Base-by-base conservation (phyloP, 1,140 invertebrate species). In the Radopholus similis region DNA sequence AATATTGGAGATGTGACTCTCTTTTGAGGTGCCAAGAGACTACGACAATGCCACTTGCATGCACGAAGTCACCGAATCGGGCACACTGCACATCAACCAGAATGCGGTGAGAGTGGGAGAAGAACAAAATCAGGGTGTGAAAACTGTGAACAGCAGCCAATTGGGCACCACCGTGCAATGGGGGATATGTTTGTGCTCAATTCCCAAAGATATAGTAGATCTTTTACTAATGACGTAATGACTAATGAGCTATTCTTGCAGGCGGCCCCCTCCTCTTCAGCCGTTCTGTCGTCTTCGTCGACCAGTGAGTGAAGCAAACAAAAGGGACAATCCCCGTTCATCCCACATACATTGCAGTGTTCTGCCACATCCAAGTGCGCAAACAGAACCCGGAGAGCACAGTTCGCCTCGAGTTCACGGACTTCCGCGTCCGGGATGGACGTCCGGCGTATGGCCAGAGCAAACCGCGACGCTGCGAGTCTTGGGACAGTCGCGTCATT, bases 341-440 rank as follows among this genome's bases (percentile, higher is more conserved):
- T n/a, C n/a, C n/a, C n/a, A n/a, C n/a, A n/a, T n/a, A n/a, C n/a
- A n/a, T n/a, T n/a, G n/a, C n/a, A n/a, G n/a, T n/a, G n/a, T 80
- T 77, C 47, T 78, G 77, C 44, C 77, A 78, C 28, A 38, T 82
- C 15, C 63, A 56, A 55, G 65, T 78, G 28, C 40, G 58, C 2
- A 71, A 75, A 53, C 80, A 72, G 21, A 30, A 32, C n/a, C 56
- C 63, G 21, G 63, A 70, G 13, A 47, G n/a, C 30, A 78, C 74
- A 21, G 57, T 70, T n/a, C 66, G 26, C 30, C 56, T 80, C 30
- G 34, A 42, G 28, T 81, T 75, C 40, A 70, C 28, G 6, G 42
- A 75, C 40, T 75, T 75, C 49, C 23, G 42, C 15, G 23, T 51
- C 21, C n/a, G 30, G 30, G 30, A 51, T 51, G 21, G 26, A n/a